Percentiles rank a stretch among this genome's conserved stretches.
Evolutionary conservation across 2,888 invertebrate genomes (phyloP).

Genomic region (Cephus nigrinus): DNA sequence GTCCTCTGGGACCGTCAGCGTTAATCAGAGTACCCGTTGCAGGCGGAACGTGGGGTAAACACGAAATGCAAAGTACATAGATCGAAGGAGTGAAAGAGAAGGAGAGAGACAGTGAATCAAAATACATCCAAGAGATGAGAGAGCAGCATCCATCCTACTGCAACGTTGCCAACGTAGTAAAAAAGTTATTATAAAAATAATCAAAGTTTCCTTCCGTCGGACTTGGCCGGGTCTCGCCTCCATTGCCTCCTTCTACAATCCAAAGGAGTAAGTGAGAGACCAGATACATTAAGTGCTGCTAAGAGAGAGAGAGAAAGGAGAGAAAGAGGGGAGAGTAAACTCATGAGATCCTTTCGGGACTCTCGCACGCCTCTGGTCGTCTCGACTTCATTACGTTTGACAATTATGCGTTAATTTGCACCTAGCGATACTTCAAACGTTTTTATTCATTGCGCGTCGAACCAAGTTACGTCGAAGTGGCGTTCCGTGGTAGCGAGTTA

Average conservation of each 20-base stretch:
- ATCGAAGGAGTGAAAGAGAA: background rate
- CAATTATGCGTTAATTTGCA: constrained; percentile 67
- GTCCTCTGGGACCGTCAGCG: background rate
- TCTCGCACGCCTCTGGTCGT: constrained; percentile 35
- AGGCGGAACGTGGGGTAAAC: background rate
- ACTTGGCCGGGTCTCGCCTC: background rate
- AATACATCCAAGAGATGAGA: constrained; percentile 24
- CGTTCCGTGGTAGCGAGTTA: constrained; percentile 16
- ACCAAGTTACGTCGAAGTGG: constrained; percentile 47
- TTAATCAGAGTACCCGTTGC: background rate
- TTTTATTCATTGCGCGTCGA: constrained; percentile 66
- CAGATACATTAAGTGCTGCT: background rate
- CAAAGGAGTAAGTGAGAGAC: background rate
- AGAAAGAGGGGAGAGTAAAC: constrained; percentile 26
- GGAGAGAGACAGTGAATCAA: background rate
- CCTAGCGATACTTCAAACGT: constrained; percentile 66
- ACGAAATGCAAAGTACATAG: background rate
- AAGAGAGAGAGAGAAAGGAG: constrained; percentile 20
- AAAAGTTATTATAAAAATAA: constrained; percentile 65
- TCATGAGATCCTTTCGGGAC: constrained; percentile 5
- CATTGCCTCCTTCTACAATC: background rate
- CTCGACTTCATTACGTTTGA: constrained; percentile 63
- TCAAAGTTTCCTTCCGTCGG: constrained; percentile 57
- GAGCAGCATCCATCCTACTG: background rate
- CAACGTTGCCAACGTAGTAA: background rate